These are phyloP conservation scores for Sebastes oblongus DNA, from an alignment of 2,797 vertebrate genomes.

Conservation along the genomic window DNA sequence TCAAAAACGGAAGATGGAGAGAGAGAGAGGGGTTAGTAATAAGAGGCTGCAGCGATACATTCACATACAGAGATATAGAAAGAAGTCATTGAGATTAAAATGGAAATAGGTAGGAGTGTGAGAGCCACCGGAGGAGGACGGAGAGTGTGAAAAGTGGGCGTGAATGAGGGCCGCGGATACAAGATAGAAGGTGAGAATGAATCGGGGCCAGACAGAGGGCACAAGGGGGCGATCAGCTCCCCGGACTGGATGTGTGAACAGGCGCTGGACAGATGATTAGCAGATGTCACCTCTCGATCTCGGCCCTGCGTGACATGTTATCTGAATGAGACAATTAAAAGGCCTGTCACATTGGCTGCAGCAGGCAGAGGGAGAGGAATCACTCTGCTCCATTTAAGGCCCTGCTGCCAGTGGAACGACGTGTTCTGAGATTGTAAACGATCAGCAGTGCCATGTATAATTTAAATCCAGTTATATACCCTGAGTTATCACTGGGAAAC, in stretches of 20 bases:
- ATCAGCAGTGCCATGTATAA: not conserved
- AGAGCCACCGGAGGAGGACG: not conserved
- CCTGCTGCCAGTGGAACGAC: not conserved
- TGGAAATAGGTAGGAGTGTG: constrained; percentile 32
- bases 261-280: constrained; percentile 62
- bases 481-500: not conserved
- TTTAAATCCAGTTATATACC: not conserved
- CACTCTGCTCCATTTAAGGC: constrained; percentile 23
- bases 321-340: constrained; percentile 60
- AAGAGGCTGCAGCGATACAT: constrained; percentile 1
- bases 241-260: constrained; percentile 49
- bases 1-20: not conserved
- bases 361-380: constrained; percentile 7
- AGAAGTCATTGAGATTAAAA: constrained; percentile 40
- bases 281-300: constrained; percentile 37
- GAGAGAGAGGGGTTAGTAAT: not conserved
- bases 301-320: constrained; percentile 32
- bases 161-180: constrained; percentile 41
- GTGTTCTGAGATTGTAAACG: not conserved
- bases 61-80: not conserved
- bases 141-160: constrained; percentile 28
- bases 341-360: constrained; percentile 15
- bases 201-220: not conserved
- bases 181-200: constrained; percentile 60
- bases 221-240: constrained; percentile 15